Conservation (phyloP, 1,140 invertebrate genomes). For the Zaprionus ghesquierei region DNA sequence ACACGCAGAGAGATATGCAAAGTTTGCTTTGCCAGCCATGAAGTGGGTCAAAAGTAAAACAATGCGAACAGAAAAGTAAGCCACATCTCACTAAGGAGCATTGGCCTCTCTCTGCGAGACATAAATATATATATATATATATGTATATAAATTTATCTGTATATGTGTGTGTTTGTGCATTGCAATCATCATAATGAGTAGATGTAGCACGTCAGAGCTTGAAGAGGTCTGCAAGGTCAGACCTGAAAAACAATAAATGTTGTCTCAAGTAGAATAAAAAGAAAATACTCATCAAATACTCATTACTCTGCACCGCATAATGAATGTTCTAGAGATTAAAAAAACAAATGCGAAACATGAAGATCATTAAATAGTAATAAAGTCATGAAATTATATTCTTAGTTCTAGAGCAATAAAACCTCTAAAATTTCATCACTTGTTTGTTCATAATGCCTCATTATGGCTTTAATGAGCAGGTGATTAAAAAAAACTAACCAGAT, state of each 20-base stretch:
- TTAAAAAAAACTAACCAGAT: too few relatives aligned
- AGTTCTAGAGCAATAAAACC: too few relatives aligned
- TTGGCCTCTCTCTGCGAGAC: background rate
- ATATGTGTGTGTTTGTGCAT: background rate
- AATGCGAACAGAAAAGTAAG: conserved; percentile 40
- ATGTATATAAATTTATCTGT: too few relatives aligned
- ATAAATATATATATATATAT: background rate
- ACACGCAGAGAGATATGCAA: conserved; percentile 3
- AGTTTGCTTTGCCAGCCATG: conserved; percentile 30
- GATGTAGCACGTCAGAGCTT: background rate
- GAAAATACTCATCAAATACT: background rate
- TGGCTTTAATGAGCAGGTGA: too few relatives aligned
- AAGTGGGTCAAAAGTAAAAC: conserved; percentile 67
- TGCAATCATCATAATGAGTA: background rate
- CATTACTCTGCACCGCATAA: background rate
- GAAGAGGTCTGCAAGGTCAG: background rate
- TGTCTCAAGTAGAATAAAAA: background rate
- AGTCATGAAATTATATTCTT: too few relatives aligned
- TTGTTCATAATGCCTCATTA: background rate
- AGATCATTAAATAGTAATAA: background rate
- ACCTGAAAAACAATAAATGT: background rate
- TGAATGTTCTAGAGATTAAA: background rate
- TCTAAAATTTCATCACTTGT: background rate
- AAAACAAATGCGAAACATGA: background rate
- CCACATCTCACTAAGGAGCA: conserved; percentile 6